Conservation (phyloP, 2,113 vertebrate genomes). For the Centropristis striata region DNA sequence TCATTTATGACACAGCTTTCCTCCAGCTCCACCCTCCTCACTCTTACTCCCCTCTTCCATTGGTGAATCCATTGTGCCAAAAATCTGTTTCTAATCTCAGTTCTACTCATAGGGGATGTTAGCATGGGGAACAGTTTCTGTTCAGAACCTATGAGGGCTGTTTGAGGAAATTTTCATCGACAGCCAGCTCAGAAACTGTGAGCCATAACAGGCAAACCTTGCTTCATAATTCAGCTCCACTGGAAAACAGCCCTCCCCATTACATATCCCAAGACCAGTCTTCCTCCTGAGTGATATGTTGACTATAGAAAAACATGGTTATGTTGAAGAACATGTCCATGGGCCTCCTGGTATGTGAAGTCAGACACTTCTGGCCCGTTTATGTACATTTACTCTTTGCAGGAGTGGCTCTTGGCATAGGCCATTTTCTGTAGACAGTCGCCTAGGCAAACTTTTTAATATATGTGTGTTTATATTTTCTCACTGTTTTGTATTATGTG, state of each 20-base stretch:
- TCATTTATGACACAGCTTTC: neutral
- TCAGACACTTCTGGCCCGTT: no score
- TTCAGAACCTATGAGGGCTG: constrained; percentile 58
- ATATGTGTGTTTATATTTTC: no score
- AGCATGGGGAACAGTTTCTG: constrained; percentile 59
- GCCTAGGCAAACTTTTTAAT: no score
- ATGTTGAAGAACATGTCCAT: no score
- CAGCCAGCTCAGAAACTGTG: constrained; percentile 37
- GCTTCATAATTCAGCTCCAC: constrained; percentile 5
- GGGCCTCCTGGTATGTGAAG: no score
- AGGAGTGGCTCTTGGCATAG: no score
- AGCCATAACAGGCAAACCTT: constrained; percentile 28
- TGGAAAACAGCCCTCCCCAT: neutral
- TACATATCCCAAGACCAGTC: neutral
- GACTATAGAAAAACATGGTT: neutral
- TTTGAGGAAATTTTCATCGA: constrained; percentile 41
- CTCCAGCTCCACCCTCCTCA: neutral
- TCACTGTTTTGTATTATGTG: no score
- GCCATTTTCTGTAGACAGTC: no score
- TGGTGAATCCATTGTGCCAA: constrained; percentile 35
- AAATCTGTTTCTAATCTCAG: constrained; percentile 75
- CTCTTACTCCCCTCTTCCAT: constrained; percentile 2
- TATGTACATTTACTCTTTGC: no score
- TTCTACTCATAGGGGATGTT: constrained; percentile 64
- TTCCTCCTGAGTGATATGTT: neutral